Conservation (phyloP, 2,797 vertebrate species). For the Pseudopleuronectes americanus region DNA sequence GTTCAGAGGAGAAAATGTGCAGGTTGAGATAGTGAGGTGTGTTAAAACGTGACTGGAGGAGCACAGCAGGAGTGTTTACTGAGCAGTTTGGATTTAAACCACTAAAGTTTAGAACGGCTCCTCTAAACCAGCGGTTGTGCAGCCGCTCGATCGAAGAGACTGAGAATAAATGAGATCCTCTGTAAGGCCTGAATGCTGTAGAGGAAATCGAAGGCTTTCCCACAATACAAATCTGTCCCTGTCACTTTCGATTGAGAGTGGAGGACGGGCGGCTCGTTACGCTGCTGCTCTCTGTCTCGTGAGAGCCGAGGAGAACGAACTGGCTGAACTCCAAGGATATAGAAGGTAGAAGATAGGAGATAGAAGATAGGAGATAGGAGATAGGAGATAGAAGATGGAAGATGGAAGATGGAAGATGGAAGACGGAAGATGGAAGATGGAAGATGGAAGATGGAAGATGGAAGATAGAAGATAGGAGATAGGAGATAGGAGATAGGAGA, state of each 20-base stretch:
- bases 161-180: slow-evolving; percentile 51
- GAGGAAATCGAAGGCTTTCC: slow-evolving; percentile 61
- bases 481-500: no score
- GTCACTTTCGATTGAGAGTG: slow-evolving; percentile 56
- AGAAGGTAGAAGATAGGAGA: no score
- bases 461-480: no score
- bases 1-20: no score
- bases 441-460: no score
- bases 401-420: no score
- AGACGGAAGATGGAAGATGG: no score
- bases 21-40: no score
- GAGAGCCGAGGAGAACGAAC: slow-evolving; percentile 34
- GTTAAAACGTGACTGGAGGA: background rate
- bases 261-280: slow-evolving; percentile 38
- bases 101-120: slow-evolving; percentile 19
- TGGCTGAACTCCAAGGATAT: background rate
- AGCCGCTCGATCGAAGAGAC: slow-evolving; percentile 8
- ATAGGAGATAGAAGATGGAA: no score
- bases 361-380: no score
- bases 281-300: slow-evolving; percentile 37
- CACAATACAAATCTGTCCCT: slow-evolving; percentile 47
- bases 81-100: background rate
- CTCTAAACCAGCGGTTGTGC: slow-evolving; percentile 19
- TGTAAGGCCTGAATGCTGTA: slow-evolving; percentile 27
- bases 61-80: background rate